Conservation (phyloP, 2,888 invertebrate species). For the Cantharis flavilabris region DNA sequence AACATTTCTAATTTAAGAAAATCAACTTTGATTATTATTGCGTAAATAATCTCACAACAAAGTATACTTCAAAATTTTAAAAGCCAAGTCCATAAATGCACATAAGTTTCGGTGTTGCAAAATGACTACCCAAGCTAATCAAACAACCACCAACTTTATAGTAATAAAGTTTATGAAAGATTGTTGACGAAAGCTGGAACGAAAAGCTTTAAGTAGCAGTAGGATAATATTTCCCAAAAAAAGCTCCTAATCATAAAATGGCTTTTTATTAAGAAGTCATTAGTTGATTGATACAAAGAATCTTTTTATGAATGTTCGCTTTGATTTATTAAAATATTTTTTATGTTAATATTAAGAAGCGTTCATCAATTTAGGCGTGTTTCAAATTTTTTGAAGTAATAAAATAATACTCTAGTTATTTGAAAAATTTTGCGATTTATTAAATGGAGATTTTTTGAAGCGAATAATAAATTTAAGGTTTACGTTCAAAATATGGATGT, state of each 20-base stretch:
- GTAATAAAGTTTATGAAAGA: background rate
- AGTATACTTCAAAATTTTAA: background rate
- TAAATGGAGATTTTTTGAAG: background rate
- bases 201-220: background rate
- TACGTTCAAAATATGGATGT: background rate
- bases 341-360: background rate
- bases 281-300: background rate
- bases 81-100: too few species aligned
- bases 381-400: background rate
- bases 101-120: background rate
- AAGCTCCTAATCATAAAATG: background rate
- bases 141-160: background rate
- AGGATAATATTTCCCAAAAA: background rate
- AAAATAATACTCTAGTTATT: background rate
- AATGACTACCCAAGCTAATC: background rate
- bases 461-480: background rate
- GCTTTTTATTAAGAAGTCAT: background rate
- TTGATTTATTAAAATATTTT: background rate
- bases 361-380: background rate
- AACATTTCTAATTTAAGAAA: background rate
- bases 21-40: background rate
- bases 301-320: background rate
- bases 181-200: background rate
- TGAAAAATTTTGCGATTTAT: background rate
- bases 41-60: background rate